These are phyloP conservation scores for Hydrozoanthus gracilis DNA, from an alignment of 92 coral and sea anemone species.

Conservation along the genomic window DNA sequence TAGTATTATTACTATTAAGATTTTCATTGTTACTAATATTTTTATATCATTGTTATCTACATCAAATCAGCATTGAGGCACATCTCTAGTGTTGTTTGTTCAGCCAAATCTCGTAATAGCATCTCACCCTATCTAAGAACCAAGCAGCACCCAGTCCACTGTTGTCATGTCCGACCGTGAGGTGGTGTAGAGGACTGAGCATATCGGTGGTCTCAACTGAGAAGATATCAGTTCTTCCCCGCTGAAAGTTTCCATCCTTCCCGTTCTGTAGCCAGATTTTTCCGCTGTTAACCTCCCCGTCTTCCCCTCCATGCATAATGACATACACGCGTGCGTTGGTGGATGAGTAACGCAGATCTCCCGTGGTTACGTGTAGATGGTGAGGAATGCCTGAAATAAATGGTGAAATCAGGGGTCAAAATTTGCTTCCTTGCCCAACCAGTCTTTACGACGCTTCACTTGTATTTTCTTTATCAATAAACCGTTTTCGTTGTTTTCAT, in stretches of 20 bases:
- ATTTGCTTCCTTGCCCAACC: no score
- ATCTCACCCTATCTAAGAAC: conserved; percentile 84
- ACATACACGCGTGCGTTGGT: conserved; percentile 92
- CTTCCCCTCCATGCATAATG: conserved; percentile 92
- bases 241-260: conserved; percentile 79
- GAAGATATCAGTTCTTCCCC: conserved; percentile 93
- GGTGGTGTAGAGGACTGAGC: conserved; percentile 95
- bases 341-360: conserved; percentile 86
- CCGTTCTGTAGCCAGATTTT: conserved; percentile 90
- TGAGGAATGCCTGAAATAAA: conserved; percentile 79
- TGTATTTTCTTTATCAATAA: no score
- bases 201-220: conserved; percentile 82
- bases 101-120: no score
- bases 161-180: conserved; percentile 96
- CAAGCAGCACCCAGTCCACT: conserved; percentile 95
- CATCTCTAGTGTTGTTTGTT: neutral
- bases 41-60: no score
- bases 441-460: no score
- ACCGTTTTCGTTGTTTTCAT: no score
- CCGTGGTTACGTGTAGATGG: conserved; percentile 89
- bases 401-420: no score
- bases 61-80: no score
- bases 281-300: conserved; percentile 91
- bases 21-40: no score
- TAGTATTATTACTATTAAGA: no score